Conservation (phyloP, 2,113 vertebrate genomes). For the Leptobrachium leishanense region DNA sequence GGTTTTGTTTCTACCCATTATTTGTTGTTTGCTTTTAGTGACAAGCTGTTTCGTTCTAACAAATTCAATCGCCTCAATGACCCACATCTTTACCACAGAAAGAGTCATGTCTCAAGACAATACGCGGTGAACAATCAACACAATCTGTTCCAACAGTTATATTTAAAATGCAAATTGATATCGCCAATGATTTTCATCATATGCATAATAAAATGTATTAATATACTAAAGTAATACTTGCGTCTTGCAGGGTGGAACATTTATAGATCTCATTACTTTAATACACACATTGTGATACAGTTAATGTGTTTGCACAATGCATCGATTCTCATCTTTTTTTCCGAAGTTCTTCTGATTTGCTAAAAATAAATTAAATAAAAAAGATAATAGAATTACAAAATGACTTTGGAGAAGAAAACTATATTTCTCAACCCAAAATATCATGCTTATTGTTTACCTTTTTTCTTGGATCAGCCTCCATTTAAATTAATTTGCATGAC, state of each 20-base stretch:
- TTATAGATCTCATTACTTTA: neutral
- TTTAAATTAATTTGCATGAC: neutral
- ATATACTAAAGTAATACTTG: neutral
- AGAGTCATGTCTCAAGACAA: neutral
- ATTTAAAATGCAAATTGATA: neutral
- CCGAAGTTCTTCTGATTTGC: neutral
- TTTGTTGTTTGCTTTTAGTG: neutral
- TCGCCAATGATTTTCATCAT: neutral
- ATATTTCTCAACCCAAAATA: neutral
- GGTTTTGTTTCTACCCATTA: neutral
- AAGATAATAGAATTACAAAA: neutral
- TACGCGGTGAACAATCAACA: neutral
- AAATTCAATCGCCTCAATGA: neutral
- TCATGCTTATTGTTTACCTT: neutral
- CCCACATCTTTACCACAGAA: constrained; percentile 1
- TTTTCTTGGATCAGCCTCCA: neutral
- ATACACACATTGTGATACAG: neutral
- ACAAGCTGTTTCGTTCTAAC: constrained; percentile 2
- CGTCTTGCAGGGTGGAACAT: neutral
- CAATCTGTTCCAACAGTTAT: neutral
- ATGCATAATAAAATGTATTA: neutral
- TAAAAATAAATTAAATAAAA: neutral
- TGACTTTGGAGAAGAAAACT: neutral
- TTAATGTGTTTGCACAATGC: neutral
- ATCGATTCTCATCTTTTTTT: neutral